Base-by-base conservation (phyloP, 2,113 vertebrate species). In the Clarias batrachus region DNA sequence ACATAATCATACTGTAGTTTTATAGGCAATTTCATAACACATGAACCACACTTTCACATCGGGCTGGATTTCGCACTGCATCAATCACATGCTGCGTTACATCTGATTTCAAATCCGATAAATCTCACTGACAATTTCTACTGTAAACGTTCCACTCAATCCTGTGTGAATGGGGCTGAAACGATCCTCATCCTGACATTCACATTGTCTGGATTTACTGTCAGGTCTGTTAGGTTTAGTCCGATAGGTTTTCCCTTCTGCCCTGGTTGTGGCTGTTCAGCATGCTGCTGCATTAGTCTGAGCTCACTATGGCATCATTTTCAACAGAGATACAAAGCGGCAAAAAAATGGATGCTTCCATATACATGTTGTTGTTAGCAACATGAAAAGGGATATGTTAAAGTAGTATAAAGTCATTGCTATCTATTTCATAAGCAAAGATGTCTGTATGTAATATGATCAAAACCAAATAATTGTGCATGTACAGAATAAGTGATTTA, bases 1-100 rank as follows among this genome's bases (percentile, higher is more conserved):
- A 73, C 52, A 71, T 71, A 83, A 83, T 73, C 78, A 23, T 41
- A 25, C 82, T 25, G 82, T 14, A 54, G 4, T 68, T 83, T 73
- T 56, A 33, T 71, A 83, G 59, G 19, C 27, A 23, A 33, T 56
- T 80, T 60, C 57, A 37, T 62, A 37, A 37, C 30, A 60, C 16
- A 80, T 2, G 7, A 27, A 9, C 48, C 52, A 9, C 25, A 77
- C 48, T 56, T 56, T 77, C 25, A 77, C 52, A 77, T 77, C 27
- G 8, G 27, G 27, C 17, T 77, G 52, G 12, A 83, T 56, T 59
- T 80, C 27, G 13, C 23, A 62, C 11, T 11, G 41, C 27, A 60
- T 33, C 33, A 83, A 83, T 71, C 78, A 21, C 54, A 23, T 7
- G 4, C 52, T 41, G 37, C 27, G 3, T 37, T 56, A 56, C 57